Evolutionary conservation across 2,888 invertebrate species (phyloP), one percentile per base, ranked within the genome.

Genomic region (Ennomos quercinarius): DNA sequence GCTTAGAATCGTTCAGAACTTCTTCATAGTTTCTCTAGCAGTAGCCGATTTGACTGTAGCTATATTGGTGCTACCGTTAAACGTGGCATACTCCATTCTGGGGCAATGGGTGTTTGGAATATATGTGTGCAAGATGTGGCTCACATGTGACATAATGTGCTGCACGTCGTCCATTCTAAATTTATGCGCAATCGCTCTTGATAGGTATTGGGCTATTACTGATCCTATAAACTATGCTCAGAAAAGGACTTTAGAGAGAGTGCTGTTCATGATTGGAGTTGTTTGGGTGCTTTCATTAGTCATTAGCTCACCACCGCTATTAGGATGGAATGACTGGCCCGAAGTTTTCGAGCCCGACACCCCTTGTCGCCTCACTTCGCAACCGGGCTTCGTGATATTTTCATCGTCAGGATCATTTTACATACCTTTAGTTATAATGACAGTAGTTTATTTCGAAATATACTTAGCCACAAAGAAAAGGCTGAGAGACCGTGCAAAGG

Each of bases 271-370:
- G 93, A 98, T 98, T 72, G 95, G 95, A 5, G 95, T 96, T 12
- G 98, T 98, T 1, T 98, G 98, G 98, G 89, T 96, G 51, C 91
- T 98, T 35, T 97, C 97, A 6, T 93, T 97, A 42, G 89, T 97
- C 57, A 98, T 98, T 73, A 97, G 98, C 77, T 97, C 98, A 8
- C 98, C 98, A 0, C 98, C 98, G 0, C 84, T 98, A 56, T 94
- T 98, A 13, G 98, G 98, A 0, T 98, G 98, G 98, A 98, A 98
- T 78, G 98, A 98, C 86, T 98, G 98, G 98, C 98, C 98, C 0
- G 96, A 96, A 44, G 95, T 95, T 46, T 96, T 97, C 59, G 94
- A 95, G 67, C 95, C 95, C 0, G 94, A 95, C 43, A 96, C 97
- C 34, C 96, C 97, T 5, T 98, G 98, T 78, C 95, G 96, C 73